Conservation (phyloP, 2,113 vertebrate species). For the Pedionomus torquatus region DNA sequence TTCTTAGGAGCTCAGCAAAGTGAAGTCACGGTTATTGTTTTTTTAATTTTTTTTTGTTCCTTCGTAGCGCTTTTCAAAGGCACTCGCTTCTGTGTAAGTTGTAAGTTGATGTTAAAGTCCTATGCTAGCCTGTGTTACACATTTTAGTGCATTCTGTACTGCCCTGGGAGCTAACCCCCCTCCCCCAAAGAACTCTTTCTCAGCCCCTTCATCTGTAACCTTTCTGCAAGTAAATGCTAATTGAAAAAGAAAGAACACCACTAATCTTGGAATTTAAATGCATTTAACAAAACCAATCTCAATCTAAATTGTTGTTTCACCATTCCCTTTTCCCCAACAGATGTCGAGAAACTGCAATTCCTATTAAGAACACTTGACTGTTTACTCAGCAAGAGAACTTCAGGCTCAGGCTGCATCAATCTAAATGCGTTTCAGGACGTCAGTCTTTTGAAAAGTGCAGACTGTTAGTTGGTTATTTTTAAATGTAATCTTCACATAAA, state of each 20-base stretch:
- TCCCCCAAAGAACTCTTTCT: slow-evolving; percentile 63
- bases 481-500: slow-evolving; percentile 83
- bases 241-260: slow-evolving; percentile 89
- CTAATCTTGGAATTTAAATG: slow-evolving; percentile 91
- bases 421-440: slow-evolving; percentile 82
- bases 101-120: slow-evolving; percentile 55
- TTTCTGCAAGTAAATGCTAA: slow-evolving; percentile 87
- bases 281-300: slow-evolving; percentile 91
- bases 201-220: slow-evolving; percentile 85
- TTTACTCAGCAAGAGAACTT: slow-evolving; percentile 83
- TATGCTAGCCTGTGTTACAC: slow-evolving; percentile 26
- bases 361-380: slow-evolving; percentile 88
- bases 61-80: slow-evolving; percentile 39
- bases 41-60: slow-evolving; percentile 1
- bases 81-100: neutral
- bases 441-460: slow-evolving; percentile 80
- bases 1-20: slow-evolving; percentile 51
- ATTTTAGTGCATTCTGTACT: slow-evolving; percentile 65
- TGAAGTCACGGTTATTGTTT: slow-evolving; percentile 28
- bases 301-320: slow-evolving; percentile 85
- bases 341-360: slow-evolving; percentile 86
- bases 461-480: slow-evolving; percentile 80
- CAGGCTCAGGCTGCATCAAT: slow-evolving; percentile 81
- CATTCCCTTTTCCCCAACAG: slow-evolving; percentile 86
- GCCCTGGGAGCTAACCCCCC: slow-evolving; percentile 65